Evolutionary conservation across 2,888 invertebrate species (phyloP).

Genomic region (Heteromurus nitidus): DNA sequence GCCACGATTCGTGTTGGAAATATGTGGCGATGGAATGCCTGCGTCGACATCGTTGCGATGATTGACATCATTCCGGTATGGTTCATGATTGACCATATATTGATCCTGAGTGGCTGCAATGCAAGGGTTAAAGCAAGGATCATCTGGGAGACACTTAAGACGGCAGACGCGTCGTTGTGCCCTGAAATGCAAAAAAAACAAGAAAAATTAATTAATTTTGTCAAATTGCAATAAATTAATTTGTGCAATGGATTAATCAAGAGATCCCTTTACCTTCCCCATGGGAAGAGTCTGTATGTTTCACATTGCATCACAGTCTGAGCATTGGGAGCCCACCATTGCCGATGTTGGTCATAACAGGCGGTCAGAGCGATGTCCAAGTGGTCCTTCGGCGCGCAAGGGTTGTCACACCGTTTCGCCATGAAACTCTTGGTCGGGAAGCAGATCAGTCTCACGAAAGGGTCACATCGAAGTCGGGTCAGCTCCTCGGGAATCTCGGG

Average conservation of each 20-base stretch:
- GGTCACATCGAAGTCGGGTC: constrained; percentile 67
- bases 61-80: constrained; percentile 68
- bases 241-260: neutral
- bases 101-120: constrained; percentile 55
- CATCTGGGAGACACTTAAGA: constrained; percentile 69
- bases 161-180: constrained; percentile 68
- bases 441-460: constrained; percentile 67
- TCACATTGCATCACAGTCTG: constrained; percentile 70
- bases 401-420: constrained; percentile 67
- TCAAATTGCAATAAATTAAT: too few relatives aligned
- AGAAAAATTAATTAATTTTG: too few relatives aligned
- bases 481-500: constrained; percentile 62
- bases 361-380: constrained; percentile 68
- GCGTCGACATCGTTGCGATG: constrained; percentile 61
- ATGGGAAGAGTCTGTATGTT: constrained; percentile 71
- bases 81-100: constrained; percentile 68
- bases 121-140: constrained; percentile 59
- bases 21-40: constrained; percentile 67
- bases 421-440: constrained; percentile 69
- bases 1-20: constrained; percentile 70
- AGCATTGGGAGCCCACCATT: constrained; percentile 67
- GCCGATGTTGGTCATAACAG: constrained; percentile 72
- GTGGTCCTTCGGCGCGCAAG: constrained; percentile 70
- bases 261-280: constrained; percentile 69
- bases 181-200: constrained; percentile 44